Conservation (phyloP, 2,113 vertebrate genomes). For the Nannobrachium achirus region DNA sequence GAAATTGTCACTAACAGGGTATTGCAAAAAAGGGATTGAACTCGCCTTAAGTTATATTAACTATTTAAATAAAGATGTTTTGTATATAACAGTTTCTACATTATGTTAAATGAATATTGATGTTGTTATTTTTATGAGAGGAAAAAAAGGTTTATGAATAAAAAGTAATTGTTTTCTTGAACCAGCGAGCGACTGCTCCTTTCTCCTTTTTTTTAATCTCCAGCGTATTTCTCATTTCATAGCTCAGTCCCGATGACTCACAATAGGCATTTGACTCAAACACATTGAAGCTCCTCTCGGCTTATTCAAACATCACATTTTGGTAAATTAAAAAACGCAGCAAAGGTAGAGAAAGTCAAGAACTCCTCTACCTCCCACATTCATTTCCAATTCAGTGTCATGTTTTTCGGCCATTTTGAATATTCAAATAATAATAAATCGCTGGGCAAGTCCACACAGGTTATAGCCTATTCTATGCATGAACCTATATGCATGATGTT, state of each 20-base stretch:
- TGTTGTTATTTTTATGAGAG: constrained; percentile 86
- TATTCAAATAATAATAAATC: too few species aligned
- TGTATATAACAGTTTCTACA: constrained; percentile 84
- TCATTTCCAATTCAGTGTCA: too few species aligned
- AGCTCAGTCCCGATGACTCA: constrained; percentile 49
- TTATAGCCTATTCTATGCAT: too few species aligned
- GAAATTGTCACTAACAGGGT: constrained; percentile 66
- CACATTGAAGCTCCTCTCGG: constrained; percentile 31
- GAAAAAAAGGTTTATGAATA: constrained; percentile 80
- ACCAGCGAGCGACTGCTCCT: not conserved
- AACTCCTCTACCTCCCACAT: too few species aligned
- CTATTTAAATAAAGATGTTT: constrained; percentile 76
- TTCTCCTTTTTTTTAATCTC: not conserved
- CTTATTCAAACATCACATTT: constrained; percentile 32
- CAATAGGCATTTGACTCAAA: constrained; percentile 31
- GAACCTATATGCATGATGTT: too few species aligned
- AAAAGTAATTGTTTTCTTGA: constrained; percentile 52
- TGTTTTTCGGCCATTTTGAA: too few species aligned
- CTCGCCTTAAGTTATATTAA: constrained; percentile 87
- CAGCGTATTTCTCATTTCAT: constrained; percentile 46
- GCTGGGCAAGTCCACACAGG: too few species aligned
- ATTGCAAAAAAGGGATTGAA: constrained; percentile 76
- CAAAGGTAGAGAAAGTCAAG: too few species aligned
- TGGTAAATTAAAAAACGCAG: not conserved
- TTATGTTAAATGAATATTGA: constrained; percentile 82